Base-by-base conservation (phyloP, 2,797 vertebrate species). In the Neosilurus mollespiculum region DNA sequence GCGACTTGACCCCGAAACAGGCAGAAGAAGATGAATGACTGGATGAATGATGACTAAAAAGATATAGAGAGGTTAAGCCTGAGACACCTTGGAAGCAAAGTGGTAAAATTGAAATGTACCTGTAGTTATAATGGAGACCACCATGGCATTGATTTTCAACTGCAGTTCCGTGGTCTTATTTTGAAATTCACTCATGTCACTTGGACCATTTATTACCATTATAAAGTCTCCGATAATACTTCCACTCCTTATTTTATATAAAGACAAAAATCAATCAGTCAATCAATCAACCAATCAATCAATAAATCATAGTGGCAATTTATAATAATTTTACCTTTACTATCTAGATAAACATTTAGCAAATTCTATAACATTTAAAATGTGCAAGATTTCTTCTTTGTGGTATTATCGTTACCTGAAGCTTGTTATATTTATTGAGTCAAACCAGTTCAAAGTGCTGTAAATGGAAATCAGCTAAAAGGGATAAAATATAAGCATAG, bases 381-480 rank as follows among this genome's bases (percentile, higher is more conserved):
- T 51, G 15, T 64, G 37, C 7, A n/a, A 54, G 43, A 18, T 9
- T 53, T 73, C 53, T 30, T 18, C 24, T 75, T 15, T 75, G 59
- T 4, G 56, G 26, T 1, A 59, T 58, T 11, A 16, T 12, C 22
- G 62, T 77, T 90, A 94, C 94, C 90, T 91, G 86, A 90, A 91
- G 0, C 2, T 0, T 20, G 0, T 79, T 24, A 94, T 90, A 0
- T 0, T 9, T 22, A 95, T 22, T 11, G 0, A 80, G 65, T 91
- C 83, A 86, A 94, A 94, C 84, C 90, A 92, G 0, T 0, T 9
- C 6, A 94, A 18, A 78, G 30, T 80, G 85, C 92, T 94, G 89
- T 83, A 95, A 0, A 1, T 0, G 0, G 0, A 0, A 83, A 81
- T 87, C 20, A 95, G 71, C 94, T 95, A 51, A 71, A 88, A 86